Evolutionary conservation across 2,113 vertebrate genomes (phyloP).

Genomic region (Syngnathoides biaculeatus): DNA sequence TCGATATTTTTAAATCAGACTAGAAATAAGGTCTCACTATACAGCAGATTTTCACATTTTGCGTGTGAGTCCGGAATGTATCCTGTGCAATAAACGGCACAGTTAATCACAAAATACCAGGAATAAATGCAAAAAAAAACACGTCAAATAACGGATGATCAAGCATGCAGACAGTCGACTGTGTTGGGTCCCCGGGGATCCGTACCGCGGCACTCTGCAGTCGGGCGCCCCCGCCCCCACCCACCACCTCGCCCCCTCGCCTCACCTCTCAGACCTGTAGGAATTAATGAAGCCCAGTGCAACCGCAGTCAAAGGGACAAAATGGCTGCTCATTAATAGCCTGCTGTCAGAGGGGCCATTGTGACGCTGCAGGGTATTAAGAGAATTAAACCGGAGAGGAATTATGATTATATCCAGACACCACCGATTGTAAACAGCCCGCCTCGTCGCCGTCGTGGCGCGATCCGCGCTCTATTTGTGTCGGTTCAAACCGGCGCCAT

Average conservation of each 20-base stretch:
- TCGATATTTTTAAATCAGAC: too few species aligned
- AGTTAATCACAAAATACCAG: not conserved
- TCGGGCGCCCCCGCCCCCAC: too few species aligned
- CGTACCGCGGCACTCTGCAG: not conserved
- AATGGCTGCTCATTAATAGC: conserved; percentile 71
- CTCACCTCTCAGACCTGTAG: conserved; percentile 53
- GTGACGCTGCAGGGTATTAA: conserved; percentile 55
- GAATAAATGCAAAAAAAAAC: not conserved
- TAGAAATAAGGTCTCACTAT: too few species aligned
- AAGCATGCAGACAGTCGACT: conserved; percentile 24
- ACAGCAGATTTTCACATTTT: not conserved
- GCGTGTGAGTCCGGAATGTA: not conserved
- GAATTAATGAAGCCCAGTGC: conserved; percentile 87
- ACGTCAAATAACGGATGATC: conserved; percentile 7
- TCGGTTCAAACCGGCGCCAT: conserved; percentile 37
- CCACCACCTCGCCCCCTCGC: conserved; percentile 6
- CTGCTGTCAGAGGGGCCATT: conserved; percentile 54
- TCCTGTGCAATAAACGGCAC: not conserved
- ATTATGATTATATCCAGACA: conserved; percentile 31
- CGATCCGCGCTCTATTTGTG: conserved; percentile 34
- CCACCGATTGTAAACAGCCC: conserved; percentile 38
- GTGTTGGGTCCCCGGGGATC: conserved; percentile 38
- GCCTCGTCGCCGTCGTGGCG: conserved; percentile 19
- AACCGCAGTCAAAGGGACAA: conserved; percentile 69
- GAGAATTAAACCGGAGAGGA: conserved; percentile 22